Evolutionary conservation across 2,888 invertebrate species (phyloP).

Genomic region (Caenorhabditis zanzibari): DNA sequence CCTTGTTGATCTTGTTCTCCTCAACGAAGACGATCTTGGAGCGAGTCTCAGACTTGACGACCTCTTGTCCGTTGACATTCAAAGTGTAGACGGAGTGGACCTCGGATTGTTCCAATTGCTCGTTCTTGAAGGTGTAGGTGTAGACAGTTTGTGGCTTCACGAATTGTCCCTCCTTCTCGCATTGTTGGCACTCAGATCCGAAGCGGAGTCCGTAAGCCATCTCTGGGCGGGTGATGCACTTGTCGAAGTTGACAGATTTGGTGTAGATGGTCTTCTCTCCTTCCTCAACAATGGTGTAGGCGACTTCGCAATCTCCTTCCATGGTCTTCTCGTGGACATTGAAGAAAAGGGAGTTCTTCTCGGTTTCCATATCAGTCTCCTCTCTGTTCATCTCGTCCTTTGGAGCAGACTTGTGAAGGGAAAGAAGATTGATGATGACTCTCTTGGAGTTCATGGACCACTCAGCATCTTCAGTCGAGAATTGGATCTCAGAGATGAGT

Average conservation of each 20-base stretch:
- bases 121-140: slow-evolving; percentile 68
- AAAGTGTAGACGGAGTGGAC: slow-evolving; percentile 66
- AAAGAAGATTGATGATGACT: slow-evolving; percentile 79
- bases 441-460: slow-evolving; percentile 82
- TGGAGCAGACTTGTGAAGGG: slow-evolving; percentile 68
- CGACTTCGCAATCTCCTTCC: slow-evolving; percentile 80
- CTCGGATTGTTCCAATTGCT: slow-evolving; percentile 56
- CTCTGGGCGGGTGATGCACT: slow-evolving; percentile 83
- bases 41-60: slow-evolving; percentile 65
- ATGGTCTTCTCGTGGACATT: slow-evolving; percentile 72
- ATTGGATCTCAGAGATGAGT: slow-evolving; percentile 74
- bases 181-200: slow-evolving; percentile 64
- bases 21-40: slow-evolving; percentile 59
- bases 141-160: slow-evolving; percentile 65
- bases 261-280: slow-evolving; percentile 60
- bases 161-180: slow-evolving; percentile 63
- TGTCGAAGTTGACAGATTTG: slow-evolving; percentile 84
- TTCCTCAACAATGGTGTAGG: slow-evolving; percentile 69
- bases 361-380: slow-evolving; percentile 25
- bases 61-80: slow-evolving; percentile 60
- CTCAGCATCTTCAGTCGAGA: slow-evolving; percentile 71
- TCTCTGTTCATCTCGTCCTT: slow-evolving; percentile 43
- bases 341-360: slow-evolving; percentile 53
- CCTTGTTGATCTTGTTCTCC: slow-evolving; percentile 47
- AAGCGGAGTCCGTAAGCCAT: slow-evolving; percentile 67